Conservation (phyloP, 2,797 vertebrate species). For the Protonibea diacanthus region DNA sequence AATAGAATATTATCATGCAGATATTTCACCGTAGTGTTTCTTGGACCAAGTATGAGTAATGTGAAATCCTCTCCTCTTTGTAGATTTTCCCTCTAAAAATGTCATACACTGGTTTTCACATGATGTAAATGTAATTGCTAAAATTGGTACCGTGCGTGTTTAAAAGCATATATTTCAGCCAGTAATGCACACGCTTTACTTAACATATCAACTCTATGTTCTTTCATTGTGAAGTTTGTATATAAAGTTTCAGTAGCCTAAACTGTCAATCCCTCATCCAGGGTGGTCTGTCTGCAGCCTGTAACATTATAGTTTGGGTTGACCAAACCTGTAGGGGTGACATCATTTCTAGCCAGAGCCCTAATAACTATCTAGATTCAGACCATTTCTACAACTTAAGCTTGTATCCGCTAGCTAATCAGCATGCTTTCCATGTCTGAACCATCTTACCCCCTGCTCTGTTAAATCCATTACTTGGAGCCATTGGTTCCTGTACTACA, state of each 20-base stretch:
- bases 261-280: conserved; percentile 41
- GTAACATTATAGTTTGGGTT: conserved; percentile 46
- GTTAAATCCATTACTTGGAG: conserved; percentile 25
- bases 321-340: conserved; percentile 39
- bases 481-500: conserved; percentile 2
- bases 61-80: conserved; percentile 61
- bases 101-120: conserved; percentile 54
- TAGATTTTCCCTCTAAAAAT: conserved; percentile 54
- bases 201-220: conserved; percentile 30
- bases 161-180: conserved; percentile 32
- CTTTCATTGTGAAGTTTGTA: conserved; percentile 48
- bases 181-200: conserved; percentile 21
- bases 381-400: conserved; percentile 19
- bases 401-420: conserved; percentile 44
- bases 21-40: conserved; percentile 70
- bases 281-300: conserved; percentile 58
- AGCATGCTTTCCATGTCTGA: conserved; percentile 31
- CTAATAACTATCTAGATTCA: conserved; percentile 43
- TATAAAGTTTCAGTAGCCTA: conserved; percentile 56
- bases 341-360: conserved; percentile 47
- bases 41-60: conserved; percentile 66
- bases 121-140: conserved; percentile 44
- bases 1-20: conserved; percentile 72
- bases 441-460: conserved; percentile 6
- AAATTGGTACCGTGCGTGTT: conserved; percentile 45